Conservation (phyloP, 2,797 vertebrate genomes). For the Lerista edwardsae region DNA sequence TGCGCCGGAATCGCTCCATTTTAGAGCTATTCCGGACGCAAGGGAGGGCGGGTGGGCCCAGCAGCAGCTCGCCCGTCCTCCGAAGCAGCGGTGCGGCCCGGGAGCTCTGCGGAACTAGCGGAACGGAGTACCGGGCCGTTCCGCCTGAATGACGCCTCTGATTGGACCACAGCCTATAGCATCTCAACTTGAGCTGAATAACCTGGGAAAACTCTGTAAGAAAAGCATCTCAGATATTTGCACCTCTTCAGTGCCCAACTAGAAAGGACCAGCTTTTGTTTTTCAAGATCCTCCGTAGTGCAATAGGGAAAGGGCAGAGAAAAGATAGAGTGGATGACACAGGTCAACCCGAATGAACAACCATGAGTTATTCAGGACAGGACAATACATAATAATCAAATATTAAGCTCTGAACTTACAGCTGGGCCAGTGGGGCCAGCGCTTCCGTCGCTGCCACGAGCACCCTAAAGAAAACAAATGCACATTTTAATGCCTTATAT, state of each 20-base stretch:
- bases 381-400: neutral
- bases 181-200: neutral
- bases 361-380: neutral
- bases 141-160: too few species aligned
- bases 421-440: conserved; percentile 90
- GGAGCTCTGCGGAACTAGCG: too few species aligned
- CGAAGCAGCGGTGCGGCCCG: too few species aligned
- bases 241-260: neutral
- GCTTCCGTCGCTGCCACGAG: conserved; percentile 96
- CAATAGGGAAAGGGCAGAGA: neutral
- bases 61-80: too few species aligned
- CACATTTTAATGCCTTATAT: neutral
- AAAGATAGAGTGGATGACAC: neutral
- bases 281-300: neutral
- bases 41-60: too few species aligned
- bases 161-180: neutral
- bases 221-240: neutral
- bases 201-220: neutral
- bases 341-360: neutral
- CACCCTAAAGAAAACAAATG: conserved; percentile 76
- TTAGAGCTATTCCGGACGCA: too few species aligned
- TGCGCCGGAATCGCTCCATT: too few species aligned
- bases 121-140: too few species aligned
- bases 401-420: conserved; percentile 83
- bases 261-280: neutral